phyloP scores from a whole-genome alignment of 2,888 invertebrate genomes.

The Linnaemya tessellans region DNA sequence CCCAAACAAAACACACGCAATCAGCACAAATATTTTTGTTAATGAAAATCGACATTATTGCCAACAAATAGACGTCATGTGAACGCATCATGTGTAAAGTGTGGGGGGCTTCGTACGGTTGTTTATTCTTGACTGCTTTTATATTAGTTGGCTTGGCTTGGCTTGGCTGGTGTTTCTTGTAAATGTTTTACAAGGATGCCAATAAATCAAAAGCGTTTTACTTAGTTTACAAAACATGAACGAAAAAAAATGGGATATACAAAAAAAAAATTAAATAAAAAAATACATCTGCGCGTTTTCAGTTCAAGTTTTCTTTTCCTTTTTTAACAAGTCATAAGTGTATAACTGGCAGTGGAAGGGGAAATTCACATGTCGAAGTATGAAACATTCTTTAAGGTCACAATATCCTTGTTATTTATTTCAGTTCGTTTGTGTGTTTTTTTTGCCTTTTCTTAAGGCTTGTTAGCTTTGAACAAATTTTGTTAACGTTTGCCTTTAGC shows the following conservation, averaged over 20 bases:
- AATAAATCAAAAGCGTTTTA: conserved; percentile 67
- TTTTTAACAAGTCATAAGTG: conserved; percentile 13
- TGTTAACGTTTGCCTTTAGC: conserved; percentile 39
- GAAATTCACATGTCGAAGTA: conserved; percentile 34
- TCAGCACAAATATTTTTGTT: no score
- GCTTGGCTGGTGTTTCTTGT: conserved; percentile 28
- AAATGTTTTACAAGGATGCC: conserved; percentile 46
- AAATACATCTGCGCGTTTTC: conserved; percentile 14
- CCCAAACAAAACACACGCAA: no score
- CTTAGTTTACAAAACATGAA: neutral
- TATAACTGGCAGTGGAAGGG: neutral
- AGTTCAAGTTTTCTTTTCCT: conserved; percentile 28
- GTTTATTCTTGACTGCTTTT: neutral
- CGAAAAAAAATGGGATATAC: neutral
- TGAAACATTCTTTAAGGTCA: conserved; percentile 54
- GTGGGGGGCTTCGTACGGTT: neutral
- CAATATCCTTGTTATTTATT: conserved; percentile 53
- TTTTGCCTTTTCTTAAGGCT: neutral
- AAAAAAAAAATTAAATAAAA: neutral
- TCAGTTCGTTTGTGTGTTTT: neutral
- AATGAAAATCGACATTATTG: neutral
- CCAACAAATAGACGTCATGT: neutral
- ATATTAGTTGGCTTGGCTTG: no score
- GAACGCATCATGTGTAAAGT: neutral
- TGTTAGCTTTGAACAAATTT: conserved; percentile 27